Base-by-base conservation (phyloP, 2,888 invertebrate species). In the Chrysodeixis includens region DNA sequence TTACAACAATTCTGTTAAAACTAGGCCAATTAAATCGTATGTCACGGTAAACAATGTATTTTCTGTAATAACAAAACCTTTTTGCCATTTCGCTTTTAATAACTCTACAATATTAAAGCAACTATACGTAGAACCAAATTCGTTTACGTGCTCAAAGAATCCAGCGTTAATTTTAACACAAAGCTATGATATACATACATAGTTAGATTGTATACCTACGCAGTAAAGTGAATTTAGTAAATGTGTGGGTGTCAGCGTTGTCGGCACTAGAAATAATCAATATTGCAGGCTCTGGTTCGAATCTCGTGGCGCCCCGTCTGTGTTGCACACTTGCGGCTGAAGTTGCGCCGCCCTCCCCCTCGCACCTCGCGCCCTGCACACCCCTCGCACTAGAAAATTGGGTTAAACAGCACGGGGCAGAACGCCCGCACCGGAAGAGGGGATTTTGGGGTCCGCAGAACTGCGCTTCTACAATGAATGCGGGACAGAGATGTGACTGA, bases 341-440 rank as follows among this genome's bases (percentile, higher is more conserved):
- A 91, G 89, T 91, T 92, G 89, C 89, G 90, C 88, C 87, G 87
- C 79, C 79, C 74, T 72, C 79, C 83, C 83, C 84, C 85, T 84
- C 86, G 78, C 87, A 86, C 89, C 88, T 86, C 88, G 74, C 85
- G 79, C 90, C 90, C 90, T 89, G 83, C 79, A 87, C 87, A 87
- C 92, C 93, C 92, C 92, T 90, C 88, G 87, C 85, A 89, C 93
- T 91, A 92, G 93, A 92, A 93, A 94, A 94, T 93, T 94, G 93
- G 94, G 94, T 94, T 93, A 94, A 93, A 94, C 90, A 94, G 92
- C 90, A 93, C 91, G 92, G 93, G 90, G 90, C 88, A 91, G 89
- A 88, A 90, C 89, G 87, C 82, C 88, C 90, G 89, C 88, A 90
- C 89, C 92, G 92, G 92, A 92, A 92, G 91, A 91, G 92, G 93